Base-by-base conservation (phyloP, 2,888 invertebrate species). In the Keiferia lycopersicella region DNA sequence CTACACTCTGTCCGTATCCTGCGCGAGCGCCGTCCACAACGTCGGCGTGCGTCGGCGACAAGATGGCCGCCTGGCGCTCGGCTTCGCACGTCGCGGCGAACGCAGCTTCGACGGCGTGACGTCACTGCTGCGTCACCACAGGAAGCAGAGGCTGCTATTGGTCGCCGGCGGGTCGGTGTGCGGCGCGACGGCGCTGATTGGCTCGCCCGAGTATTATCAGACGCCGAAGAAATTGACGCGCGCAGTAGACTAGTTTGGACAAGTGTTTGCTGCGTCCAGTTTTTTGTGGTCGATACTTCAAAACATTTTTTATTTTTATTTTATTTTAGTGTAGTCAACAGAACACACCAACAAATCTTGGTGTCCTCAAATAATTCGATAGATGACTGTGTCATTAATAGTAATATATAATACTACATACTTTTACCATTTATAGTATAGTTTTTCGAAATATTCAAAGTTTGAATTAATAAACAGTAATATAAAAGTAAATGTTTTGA, bases 1-100 rank as follows among this genome's bases (percentile, higher is more conserved):
- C 0, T 93, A 93, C 73, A 93, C 93, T 0, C 76, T 94, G 45
- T 93, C 92, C 34, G 88, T 94, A 12, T 81, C 92, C 0, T 94
- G 93, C 71, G 80, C 91, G 41, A 80, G 79, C 60, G 83, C 86
- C 58, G 91, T 94, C 26, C 93, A 92, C 80, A 94, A 94, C 77
- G 89, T 94, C 22, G 92, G 92, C 38, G 89, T 93, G n/a, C 80
- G 92, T 0, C 84, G 93, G 11, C 84, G 93, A 8, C 75, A 86
- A 0, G 93, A 94, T 77, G 91, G 91, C 18, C 83, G 91, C 0
- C 82, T 94, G 16, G 93, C 93, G 0, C 84, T 94, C 56, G 94
- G 94, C 62, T 92, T 83, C 69, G 87, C 92, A 61, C 90, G 94
- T 64, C 79, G 84, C 51, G 90, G 92, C 8, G 93, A 94, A 73